These are phyloP conservation scores for Ceyx margarethae DNA, from an alignment of 2,113 vertebrate species.

Conservation along the genomic window DNA sequence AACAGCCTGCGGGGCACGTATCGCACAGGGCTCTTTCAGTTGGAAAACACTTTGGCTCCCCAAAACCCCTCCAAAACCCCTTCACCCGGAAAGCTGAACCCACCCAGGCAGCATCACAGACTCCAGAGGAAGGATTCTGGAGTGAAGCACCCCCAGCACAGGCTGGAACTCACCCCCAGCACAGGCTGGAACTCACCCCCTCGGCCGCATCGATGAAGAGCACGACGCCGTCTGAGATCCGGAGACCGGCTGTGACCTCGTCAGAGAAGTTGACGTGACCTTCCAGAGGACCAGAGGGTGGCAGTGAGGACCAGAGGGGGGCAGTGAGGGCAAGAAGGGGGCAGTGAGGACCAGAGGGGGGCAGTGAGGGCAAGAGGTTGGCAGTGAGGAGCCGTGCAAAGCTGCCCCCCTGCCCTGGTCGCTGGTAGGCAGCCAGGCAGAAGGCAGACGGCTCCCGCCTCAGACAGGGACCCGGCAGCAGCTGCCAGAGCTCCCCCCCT, in stretches of 20 bases:
- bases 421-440: neutral
- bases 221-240: conserved; percentile 93
- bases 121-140: neutral
- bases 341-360: neutral
- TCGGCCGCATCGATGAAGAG: conserved; percentile 98
- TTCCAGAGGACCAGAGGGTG: conserved; percentile 34
- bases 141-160: neutral
- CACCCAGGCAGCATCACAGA: neutral
- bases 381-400: neutral
- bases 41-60: neutral
- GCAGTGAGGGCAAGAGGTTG: neutral
- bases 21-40: neutral
- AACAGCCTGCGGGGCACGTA: neutral
- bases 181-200: conserved; percentile 80
- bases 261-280: conserved; percentile 98
- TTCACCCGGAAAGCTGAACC: neutral
- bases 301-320: neutral
- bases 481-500: neutral
- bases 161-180: conserved; percentile 64
- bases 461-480: neutral
- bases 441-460: neutral
- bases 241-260: conserved; percentile 92
- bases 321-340: neutral
- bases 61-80: neutral
- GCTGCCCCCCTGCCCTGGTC: neutral